phyloP scores from a whole-genome alignment of 2,113 vertebrate species.

The Tretioscincus oriximinensis region DNA sequence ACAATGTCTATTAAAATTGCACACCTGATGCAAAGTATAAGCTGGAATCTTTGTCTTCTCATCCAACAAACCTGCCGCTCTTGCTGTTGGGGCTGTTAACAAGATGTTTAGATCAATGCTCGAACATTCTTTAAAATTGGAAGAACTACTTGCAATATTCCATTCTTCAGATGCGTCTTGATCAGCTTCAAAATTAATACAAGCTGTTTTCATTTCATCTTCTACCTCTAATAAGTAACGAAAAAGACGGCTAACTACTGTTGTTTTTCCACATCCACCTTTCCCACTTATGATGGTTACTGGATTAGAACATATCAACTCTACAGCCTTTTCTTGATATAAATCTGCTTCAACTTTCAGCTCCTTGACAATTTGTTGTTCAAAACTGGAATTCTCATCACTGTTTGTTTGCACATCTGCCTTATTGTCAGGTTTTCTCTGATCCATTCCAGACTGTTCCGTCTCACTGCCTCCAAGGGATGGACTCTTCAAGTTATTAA shows the following conservation, averaged over 20 bases:
- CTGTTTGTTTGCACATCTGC: background rate
- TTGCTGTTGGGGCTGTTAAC: conserved; percentile 84
- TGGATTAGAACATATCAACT: conserved; percentile 80
- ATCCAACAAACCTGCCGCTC: conserved; percentile 75
- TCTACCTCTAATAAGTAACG: conserved; percentile 64
- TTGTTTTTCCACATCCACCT: conserved; percentile 86
- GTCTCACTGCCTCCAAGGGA: background rate
- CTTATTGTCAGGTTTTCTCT: background rate
- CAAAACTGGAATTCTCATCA: conserved; percentile 16
- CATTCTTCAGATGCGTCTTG: conserved; percentile 65
- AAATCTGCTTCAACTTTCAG: conserved; percentile 57
- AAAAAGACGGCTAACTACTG: conserved; percentile 78
- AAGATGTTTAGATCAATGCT: conserved; percentile 67
- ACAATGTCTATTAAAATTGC: background rate
- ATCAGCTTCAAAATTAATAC: conserved; percentile 75
- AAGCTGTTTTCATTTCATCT: conserved; percentile 65
- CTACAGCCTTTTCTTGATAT: conserved; percentile 75
- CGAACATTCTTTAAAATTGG: background rate
- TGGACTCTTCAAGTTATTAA: background rate
- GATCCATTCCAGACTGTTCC: background rate
- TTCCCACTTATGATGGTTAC: conserved; percentile 85
- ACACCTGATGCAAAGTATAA: conserved; percentile 84
- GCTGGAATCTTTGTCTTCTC: conserved; percentile 75
- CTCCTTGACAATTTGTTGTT: background rate
- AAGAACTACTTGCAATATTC: conserved; percentile 26